Base-by-base conservation (phyloP, 1,140 invertebrate genomes). In the Trichogramma pretiosum region DNA sequence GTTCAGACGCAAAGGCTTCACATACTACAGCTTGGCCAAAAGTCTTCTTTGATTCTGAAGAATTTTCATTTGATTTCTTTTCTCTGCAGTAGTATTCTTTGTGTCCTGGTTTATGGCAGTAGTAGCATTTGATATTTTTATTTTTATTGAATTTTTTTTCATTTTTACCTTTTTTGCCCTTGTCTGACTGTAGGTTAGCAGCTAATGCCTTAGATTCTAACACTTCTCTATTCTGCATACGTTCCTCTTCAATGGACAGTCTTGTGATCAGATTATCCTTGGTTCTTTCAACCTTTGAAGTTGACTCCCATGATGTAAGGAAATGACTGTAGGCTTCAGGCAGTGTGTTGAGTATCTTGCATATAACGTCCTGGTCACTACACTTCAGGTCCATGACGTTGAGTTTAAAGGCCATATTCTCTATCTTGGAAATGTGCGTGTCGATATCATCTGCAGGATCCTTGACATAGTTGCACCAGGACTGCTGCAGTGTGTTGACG, bases 401-500 rank as follows among this genome's bases (percentile, higher is more conserved):
- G 16, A 65, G 30, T 7, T 50, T 54, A 19, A 45, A 49, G 24
- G 41, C 51, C 13, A 62, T 18, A 43, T 59, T 53, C 36, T 59
- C 53, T 0, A 64, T 36, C 43, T 56, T 60, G 8, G 49, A 53
- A 33, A 60, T 54, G 32, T 54, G 50, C 23, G 38, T 17, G 2
- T 52, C 43, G 19, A 60, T 52, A 28, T 38, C 34, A n/a, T 56
- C 50, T 13, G 19, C 40, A 11, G 38, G 46, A 14, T 56, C 49
- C 24, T 53, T 60, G 13, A 47, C 48, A 13, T 48, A 48, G 22
- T 35, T 37, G 37, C 56, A 68, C 49, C 62, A 67, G 16, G 58
- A 35, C 49, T 69, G 56, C 32, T 65, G 57, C 7, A 67, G 33
- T 16, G 67, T 53, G 35, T 70, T 62, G 0, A 64, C 48, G 21